phyloP scores from a whole-genome alignment of 92 coral and sea anemone genomes.

The Zoanthus sansibaricus region DNA sequence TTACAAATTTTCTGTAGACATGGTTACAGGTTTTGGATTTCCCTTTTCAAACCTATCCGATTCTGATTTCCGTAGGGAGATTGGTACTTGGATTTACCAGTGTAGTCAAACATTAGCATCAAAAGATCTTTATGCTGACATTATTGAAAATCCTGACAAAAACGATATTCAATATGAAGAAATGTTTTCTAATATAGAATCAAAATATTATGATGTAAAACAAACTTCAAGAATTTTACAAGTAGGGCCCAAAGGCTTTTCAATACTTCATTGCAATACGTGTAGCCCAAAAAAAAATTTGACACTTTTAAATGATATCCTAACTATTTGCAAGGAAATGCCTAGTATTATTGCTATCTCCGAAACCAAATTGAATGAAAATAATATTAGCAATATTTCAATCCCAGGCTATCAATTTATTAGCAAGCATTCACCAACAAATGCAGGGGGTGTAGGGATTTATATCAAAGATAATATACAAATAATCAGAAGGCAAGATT shows the following conservation, averaged over 20 bases:
- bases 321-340: background rate
- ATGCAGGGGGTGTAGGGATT: conserved; percentile 14
- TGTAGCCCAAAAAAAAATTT: too few species aligned
- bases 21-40: conserved; percentile 17
- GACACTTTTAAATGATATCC: conserved; percentile 19
- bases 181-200: conserved; percentile 1
- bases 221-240: conserved; percentile 29
- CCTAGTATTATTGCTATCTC: too few species aligned
- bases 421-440: background rate
- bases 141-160: conserved; percentile 31
- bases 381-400: too few species aligned
- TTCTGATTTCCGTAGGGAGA: conserved; percentile 24
- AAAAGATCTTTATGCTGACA: conserved; percentile 38
- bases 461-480: conserved; percentile 14
- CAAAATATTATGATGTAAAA: conserved; percentile 14
- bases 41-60: conserved; percentile 14
- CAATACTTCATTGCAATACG: conserved; percentile 5
- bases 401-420: too few species aligned
- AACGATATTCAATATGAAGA: conserved; percentile 27
- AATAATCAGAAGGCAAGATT: conserved; percentile 1
- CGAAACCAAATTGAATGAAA: too few species aligned
- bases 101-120: conserved; percentile 33
- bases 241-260: conserved; percentile 22
- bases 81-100: conserved; percentile 34
- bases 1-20: conserved; percentile 14